These are phyloP conservation scores for Perdita meconis DNA, from an alignment of 2,888 invertebrate species.

Conservation along the genomic window DNA sequence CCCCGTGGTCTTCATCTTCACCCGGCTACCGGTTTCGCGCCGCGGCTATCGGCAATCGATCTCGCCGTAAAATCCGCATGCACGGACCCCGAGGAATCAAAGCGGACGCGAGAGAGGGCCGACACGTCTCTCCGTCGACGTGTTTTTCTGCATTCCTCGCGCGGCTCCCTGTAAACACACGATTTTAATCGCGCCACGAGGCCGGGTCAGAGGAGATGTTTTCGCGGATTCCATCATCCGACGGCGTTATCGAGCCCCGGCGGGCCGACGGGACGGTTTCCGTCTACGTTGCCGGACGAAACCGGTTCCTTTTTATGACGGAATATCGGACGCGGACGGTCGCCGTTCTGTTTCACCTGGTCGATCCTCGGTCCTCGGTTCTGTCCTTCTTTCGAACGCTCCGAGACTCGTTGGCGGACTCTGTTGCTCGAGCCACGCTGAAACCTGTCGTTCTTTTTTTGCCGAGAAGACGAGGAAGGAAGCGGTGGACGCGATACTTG, in stretches of 20 bases:
- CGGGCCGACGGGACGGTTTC: conserved; percentile 60
- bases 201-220: conserved; percentile 44
- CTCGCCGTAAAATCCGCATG: conserved; percentile 36
- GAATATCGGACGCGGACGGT: conserved; percentile 64
- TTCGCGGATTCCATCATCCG: conserved; percentile 59
- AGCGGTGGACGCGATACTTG: conserved; percentile 15
- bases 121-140: conserved; percentile 52
- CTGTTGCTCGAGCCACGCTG: conserved; percentile 11
- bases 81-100: conserved; percentile 8
- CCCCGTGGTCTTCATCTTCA: neutral
- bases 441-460: conserved; percentile 18
- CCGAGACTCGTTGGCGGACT: neutral
- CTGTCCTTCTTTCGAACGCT: conserved; percentile 7
- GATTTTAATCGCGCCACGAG: conserved; percentile 48
- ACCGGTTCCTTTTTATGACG: conserved; percentile 74
- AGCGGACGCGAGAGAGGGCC: conserved; percentile 1
- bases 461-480: conserved; percentile 20
- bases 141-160: conserved; percentile 62
- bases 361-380: conserved; percentile 19
- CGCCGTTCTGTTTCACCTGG: conserved; percentile 63
- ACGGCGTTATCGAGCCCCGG: conserved; percentile 54
- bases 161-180: conserved; percentile 52
- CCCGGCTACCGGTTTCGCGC: conserved; percentile 4
- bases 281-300: conserved; percentile 68
- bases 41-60: conserved; percentile 26